Evolutionary conservation across 2,888 invertebrate species (phyloP).

Genomic region (Drosophila histrio): DNA sequence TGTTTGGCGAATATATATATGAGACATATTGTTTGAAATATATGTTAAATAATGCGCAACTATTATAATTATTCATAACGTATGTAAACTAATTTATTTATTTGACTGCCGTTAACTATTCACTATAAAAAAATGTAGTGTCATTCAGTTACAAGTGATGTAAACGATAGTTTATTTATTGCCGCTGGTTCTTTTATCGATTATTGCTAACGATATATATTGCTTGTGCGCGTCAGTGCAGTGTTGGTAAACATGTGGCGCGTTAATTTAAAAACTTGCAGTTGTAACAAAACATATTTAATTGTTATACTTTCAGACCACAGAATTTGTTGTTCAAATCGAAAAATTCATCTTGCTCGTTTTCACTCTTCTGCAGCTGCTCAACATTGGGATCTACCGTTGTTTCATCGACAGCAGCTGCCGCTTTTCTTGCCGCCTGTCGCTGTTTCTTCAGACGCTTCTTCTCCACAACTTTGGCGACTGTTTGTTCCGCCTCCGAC

Average conservation of each 20-base stretch:
- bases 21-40: not conserved
- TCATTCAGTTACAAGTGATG: constrained; percentile 10
- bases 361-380: constrained; percentile 58
- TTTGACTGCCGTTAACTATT: not conserved
- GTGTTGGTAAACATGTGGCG: constrained; percentile 3
- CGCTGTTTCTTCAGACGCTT: constrained; percentile 76
- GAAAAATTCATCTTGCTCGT: constrained; percentile 71
- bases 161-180: not conserved
- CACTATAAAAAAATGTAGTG: not conserved
- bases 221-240: not conserved
- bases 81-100: not conserved
- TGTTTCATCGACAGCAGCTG: constrained; percentile 1
- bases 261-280: not conserved
- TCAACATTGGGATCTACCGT: constrained; percentile 73
- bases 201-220: not conserved
- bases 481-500: constrained; percentile 35
- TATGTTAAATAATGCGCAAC: not conserved
- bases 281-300: not conserved
- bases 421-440: constrained; percentile 69
- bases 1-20: not conserved
- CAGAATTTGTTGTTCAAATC: constrained; percentile 84
- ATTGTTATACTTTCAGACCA: constrained; percentile 63
- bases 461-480: constrained; percentile 61
- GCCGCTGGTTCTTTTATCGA: not conserved
- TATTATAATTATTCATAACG: too few species aligned